Conservation (phyloP, 2,797 vertebrate species). For the Thunnus albacares region DNA sequence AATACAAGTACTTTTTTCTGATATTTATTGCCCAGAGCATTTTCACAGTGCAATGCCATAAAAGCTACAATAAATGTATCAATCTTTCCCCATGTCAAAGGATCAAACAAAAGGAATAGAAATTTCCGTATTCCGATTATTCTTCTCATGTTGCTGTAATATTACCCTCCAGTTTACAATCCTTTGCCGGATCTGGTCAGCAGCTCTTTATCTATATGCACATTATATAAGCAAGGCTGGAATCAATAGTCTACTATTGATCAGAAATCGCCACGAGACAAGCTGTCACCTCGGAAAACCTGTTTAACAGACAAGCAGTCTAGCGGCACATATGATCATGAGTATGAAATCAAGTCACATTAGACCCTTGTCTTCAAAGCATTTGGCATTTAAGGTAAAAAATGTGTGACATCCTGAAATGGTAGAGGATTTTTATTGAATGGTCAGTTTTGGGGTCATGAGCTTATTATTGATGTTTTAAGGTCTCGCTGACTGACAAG, state of each 20-base stretch:
- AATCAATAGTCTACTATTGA: conserved; percentile 40
- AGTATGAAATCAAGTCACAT: conserved; percentile 34
- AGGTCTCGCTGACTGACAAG: conserved; percentile 16
- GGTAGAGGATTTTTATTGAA: conserved; percentile 27
- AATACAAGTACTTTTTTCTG: background rate
- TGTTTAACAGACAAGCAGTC: conserved; percentile 27
- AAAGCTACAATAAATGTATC: background rate
- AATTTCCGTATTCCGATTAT: background rate
- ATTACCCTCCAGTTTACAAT: background rate
- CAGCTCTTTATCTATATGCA: background rate
- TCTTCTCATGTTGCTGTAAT: background rate
- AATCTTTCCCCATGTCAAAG: background rate
- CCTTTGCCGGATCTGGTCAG: background rate
- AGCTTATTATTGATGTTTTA: conserved; percentile 5
- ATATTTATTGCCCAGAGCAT: background rate
- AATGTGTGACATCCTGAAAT: background rate
- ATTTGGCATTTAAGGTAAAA: background rate
- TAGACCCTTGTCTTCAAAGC: conserved; percentile 45
- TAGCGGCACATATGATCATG: conserved; percentile 19
- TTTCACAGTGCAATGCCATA: background rate
- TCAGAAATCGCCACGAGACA: conserved; percentile 44
- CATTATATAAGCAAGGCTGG: background rate
- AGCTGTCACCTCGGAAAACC: background rate
- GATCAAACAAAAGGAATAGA: background rate
- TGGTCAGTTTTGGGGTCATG: conserved; percentile 1